These are phyloP conservation scores for Pyrocoelia pectoralis DNA, from an alignment of 2,888 invertebrate species.

Conservation along the genomic window DNA sequence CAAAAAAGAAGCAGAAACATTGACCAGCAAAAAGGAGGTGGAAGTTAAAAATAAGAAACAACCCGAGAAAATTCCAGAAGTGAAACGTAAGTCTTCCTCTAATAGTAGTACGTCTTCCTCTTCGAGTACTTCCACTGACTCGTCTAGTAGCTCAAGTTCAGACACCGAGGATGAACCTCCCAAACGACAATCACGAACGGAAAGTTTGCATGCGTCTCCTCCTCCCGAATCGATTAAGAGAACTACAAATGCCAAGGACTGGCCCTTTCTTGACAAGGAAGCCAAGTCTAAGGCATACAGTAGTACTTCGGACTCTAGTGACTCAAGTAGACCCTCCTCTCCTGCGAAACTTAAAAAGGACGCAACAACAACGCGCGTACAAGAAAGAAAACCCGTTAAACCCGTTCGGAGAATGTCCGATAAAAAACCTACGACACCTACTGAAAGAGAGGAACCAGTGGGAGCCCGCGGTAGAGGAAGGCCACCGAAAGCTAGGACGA, in stretches of 20 bases:
- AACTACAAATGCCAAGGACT: slow-evolving; percentile 66
- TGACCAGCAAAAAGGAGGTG: slow-evolving; percentile 42
- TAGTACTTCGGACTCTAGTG: slow-evolving; percentile 68
- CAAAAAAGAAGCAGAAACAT: slow-evolving; percentile 46
- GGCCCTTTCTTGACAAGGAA: slow-evolving; percentile 84
- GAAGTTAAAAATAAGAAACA: slow-evolving; percentile 39
- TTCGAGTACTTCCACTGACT: slow-evolving; percentile 60
- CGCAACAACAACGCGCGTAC: slow-evolving; percentile 40
- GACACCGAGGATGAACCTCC: slow-evolving; percentile 66
- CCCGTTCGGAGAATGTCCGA: slow-evolving; percentile 40
- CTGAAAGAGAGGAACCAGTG: slow-evolving; percentile 79
- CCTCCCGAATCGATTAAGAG: slow-evolving; percentile 49
- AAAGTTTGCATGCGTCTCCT: slow-evolving; percentile 51
- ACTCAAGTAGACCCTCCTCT: slow-evolving; percentile 54
- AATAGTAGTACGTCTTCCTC: slow-evolving; percentile 65
- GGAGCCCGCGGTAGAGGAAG: slow-evolving; percentile 57
- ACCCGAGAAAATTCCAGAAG: slow-evolving; percentile 53
- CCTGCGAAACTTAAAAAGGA: slow-evolving; percentile 42
- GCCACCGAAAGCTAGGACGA: slow-evolving; percentile 48
- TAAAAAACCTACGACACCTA: slow-evolving; percentile 54
- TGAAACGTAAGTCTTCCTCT: slow-evolving; percentile 64
- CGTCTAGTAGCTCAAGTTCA: slow-evolving; percentile 64
- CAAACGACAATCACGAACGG: slow-evolving; percentile 52
- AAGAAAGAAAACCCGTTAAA: slow-evolving; percentile 27
- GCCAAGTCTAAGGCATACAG: slow-evolving; percentile 72